These are phyloP conservation scores for Dryobates pubescens DNA, from an alignment of 2,797 vertebrate genomes.

Conservation along the genomic window DNA sequence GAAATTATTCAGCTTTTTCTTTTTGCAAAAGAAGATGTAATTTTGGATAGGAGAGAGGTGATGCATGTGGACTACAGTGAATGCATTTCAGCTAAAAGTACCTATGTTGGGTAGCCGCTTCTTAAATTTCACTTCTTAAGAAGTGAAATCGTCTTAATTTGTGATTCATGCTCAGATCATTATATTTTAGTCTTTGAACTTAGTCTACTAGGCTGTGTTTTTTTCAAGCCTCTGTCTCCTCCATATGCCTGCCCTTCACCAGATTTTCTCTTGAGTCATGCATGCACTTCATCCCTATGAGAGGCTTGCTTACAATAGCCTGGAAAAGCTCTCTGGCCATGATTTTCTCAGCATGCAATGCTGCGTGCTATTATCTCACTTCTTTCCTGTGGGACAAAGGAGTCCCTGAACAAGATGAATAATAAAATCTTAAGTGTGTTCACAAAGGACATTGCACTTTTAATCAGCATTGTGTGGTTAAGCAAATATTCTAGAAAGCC, in stretches of 20 bases:
- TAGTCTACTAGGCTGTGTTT: neutral
- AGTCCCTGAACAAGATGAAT: slow-evolving; percentile 49
- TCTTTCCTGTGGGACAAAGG: slow-evolving; percentile 62
- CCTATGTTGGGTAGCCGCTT: neutral
- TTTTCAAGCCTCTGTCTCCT: neutral
- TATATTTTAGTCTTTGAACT: neutral
- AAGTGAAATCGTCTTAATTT: neutral
- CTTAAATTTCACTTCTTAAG: neutral
- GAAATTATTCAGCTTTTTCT: neutral
- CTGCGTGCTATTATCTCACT: slow-evolving; percentile 13
- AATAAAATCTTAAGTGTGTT: slow-evolving; percentile 49
- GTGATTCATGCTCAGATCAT: neutral
- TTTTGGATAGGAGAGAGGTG: neutral
- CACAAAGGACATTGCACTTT: slow-evolving; percentile 13
- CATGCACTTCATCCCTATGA: neutral
- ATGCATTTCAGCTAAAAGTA: neutral
- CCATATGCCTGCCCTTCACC: neutral
- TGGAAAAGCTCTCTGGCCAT: neutral
- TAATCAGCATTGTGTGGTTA: slow-evolving; percentile 52
- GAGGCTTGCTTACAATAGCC: neutral
- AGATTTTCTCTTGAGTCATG: neutral
- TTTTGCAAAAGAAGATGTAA: neutral
- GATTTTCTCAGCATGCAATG: neutral
- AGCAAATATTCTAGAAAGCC: slow-evolving; percentile 35
- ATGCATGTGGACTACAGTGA: neutral